phyloP scores from a whole-genome alignment of 1,140 invertebrate species.

The Dysdera silvatica region DNA sequence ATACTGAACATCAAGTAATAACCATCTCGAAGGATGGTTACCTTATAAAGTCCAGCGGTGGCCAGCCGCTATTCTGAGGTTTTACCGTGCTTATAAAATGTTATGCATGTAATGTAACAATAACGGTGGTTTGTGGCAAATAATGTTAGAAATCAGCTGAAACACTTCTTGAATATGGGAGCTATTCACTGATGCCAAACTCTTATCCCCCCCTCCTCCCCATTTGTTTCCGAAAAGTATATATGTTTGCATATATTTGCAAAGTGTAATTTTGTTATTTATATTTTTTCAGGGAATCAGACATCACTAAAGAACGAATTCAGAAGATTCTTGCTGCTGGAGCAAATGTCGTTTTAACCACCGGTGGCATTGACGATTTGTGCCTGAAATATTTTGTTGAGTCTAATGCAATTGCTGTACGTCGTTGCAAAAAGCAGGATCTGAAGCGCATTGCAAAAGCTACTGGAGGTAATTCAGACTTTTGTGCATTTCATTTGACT shows the following conservation, averaged over 20 bases:
- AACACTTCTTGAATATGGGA: too few species aligned
- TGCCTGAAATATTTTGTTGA: constrained; percentile 99
- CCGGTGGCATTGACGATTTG: constrained; percentile 96
- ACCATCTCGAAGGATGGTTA: too few species aligned
- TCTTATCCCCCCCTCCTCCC: too few species aligned
- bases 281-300: constrained; percentile 65
- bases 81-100: too few species aligned
- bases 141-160: too few species aligned
- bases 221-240: too few species aligned
- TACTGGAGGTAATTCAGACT: constrained; percentile 60
- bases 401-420: constrained; percentile 91
- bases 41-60: too few species aligned
- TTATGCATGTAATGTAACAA: too few species aligned
- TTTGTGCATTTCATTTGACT: background rate
- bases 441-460: constrained; percentile 94
- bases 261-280: constrained; percentile 1
- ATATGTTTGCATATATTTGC: constrained; percentile 1
- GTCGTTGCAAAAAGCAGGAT: constrained; percentile 91
- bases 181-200: too few species aligned
- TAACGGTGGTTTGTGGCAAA: too few species aligned
- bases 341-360: constrained; percentile 90
- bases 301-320: constrained; percentile 96
- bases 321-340: constrained; percentile 90
- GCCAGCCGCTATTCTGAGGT: too few species aligned
- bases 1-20: too few species aligned